Evolutionary conservation across 1,140 invertebrate species (phyloP), one percentile per base, ranked within the genome.

Genomic region (Bactericera cockerelli): DNA sequence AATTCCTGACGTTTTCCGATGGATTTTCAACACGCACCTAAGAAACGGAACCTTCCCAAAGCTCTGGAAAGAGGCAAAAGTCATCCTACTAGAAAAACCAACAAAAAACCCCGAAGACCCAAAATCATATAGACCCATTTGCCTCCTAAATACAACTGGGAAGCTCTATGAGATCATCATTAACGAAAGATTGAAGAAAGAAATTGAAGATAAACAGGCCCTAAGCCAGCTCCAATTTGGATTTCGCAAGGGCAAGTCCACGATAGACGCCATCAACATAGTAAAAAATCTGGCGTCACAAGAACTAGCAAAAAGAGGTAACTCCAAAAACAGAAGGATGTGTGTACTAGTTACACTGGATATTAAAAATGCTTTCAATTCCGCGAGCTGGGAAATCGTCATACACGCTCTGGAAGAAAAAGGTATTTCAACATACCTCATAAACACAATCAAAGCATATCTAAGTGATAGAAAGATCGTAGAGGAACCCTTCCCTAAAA

Each of bases 321-420:
- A 16, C 8, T 10, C 8, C 19, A 49, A 16, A 16, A 49, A 38
- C 3, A 0, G 26, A 16, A 59, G 11, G 4, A 4, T 26, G 36
- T 22, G 49, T 22, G 1, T n/a, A 1, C n/a, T 8, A 8, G 26
- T 60, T 4, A 60, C 53, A 1, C 1, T 56, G 3, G 59, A 60
- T 24, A 56, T 60, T 14, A 28, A 55, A 54, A 60, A 60, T 14
- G 59, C 53, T 1, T 60, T 60, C 26, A 60, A 60, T 25, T 55
- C 42, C 26, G 53, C 26, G 24, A 11, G 19, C 11, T 56, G 53
- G 28, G 8, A 10, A 8, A 4, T 19, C 6, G 19, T 49, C 3
- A 49, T 6, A 4, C n/a, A 19, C n/a, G 42, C n/a, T 19, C n/a
- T 49, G n/a, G 42, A 49, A 19, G 22, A 49, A 22, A 22, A 19